These are phyloP conservation scores for Ploceus nigricollis DNA, from an alignment of 2,113 vertebrate genomes.

Conservation along the genomic window DNA sequence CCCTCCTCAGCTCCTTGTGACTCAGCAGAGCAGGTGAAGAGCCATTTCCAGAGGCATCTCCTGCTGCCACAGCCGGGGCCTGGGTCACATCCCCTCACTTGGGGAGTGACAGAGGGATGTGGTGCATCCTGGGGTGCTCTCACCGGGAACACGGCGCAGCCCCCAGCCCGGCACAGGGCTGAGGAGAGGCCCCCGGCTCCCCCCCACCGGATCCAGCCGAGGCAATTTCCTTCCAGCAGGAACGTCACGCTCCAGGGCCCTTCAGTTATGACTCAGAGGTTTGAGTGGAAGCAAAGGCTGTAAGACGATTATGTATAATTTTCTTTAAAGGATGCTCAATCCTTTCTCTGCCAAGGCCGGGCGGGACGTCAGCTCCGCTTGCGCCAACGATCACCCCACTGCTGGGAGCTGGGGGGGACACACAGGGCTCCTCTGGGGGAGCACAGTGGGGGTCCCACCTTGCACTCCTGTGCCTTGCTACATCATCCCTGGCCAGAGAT, in stretches of 20 bases:
- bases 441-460: accelerated
- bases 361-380: conserved; percentile 18
- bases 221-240: conserved; percentile 59
- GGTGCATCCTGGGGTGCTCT: neutral
- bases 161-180: accelerated
- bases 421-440: accelerated
- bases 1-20: neutral
- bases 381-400: neutral
- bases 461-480: accelerated
- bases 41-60: conserved; percentile 5
- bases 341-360: conserved; percentile 8
- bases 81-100: conserved; percentile 22
- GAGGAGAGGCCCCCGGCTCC: neutral
- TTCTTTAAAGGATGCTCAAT: conserved; percentile 58
- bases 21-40: neutral
- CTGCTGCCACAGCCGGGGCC: conserved; percentile 58
- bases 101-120: neutral
- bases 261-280: conserved; percentile 65
- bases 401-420: neutral
- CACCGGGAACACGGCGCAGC: accelerated
- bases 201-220: neutral
- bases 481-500: neutral
- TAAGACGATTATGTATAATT: conserved; percentile 51
- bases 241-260: conserved; percentile 57
- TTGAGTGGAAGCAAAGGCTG: conserved; percentile 26